Evolutionary conservation across 1,140 invertebrate genomes (phyloP).

Genomic region (Bombus consobrinus): DNA sequence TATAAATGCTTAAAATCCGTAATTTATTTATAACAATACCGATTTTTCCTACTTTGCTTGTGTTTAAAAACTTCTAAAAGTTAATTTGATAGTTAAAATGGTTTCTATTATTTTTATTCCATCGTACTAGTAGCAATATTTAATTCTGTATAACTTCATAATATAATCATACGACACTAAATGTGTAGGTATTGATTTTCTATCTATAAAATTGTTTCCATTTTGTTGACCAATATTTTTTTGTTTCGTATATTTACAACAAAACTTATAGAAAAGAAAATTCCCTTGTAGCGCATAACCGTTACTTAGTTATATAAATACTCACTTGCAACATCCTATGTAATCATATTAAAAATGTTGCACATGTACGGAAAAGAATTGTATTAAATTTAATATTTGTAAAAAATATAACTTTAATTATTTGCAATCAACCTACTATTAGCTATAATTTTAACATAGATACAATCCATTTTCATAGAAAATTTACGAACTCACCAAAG

Average conservation of each 20-base stretch:
- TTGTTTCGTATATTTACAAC: not conserved
- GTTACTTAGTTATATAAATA: not conserved
- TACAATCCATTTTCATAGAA: constrained; percentile 59
- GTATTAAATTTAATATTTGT: constrained; percentile 75
- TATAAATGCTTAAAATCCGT: too few species aligned
- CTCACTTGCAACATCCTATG: not conserved
- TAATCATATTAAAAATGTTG: not conserved
- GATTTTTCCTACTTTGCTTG: not conserved
- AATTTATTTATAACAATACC: not conserved
- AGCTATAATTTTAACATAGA: constrained; percentile 70
- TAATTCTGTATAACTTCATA: not conserved
- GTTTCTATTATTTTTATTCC: not conserved
- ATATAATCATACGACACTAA: not conserved
- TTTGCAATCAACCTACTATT: constrained; percentile 68
- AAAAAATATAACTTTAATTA: constrained; percentile 80
- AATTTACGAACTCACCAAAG: constrained; percentile 29
- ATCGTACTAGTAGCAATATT: not conserved
- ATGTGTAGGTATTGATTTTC: not conserved
- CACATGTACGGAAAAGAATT: constrained; percentile 63
- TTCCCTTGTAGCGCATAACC: not conserved
- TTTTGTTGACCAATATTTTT: not conserved
- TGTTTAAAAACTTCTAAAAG: not conserved
- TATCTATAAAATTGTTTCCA: not conserved
- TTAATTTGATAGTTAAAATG: not conserved
- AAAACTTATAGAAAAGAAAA: not conserved